Percentiles rank a stretch among this genome's conserved stretches.
Evolutionary conservation across 2,113 vertebrate species (phyloP).

Genomic region (Neofelis nebulosa): DNA sequence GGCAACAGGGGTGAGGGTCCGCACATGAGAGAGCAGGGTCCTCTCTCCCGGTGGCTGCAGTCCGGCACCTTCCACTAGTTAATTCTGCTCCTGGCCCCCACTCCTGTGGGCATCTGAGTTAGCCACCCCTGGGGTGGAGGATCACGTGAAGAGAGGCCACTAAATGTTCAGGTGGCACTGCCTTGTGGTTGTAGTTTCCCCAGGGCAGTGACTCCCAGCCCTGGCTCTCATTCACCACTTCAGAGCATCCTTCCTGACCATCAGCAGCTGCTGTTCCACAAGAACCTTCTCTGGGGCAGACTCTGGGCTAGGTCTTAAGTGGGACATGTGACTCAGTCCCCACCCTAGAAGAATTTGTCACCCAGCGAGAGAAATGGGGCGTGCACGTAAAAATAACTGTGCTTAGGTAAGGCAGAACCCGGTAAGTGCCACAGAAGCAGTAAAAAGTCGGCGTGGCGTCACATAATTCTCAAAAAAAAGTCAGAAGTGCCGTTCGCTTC

Average conservation of each 20-base stretch:
- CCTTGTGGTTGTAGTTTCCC: neutral
- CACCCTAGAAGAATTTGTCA: constrained; percentile 25
- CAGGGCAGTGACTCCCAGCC: neutral
- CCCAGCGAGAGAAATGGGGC: constrained; percentile 1
- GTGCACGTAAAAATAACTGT: constrained; percentile 33
- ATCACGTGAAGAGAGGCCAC: neutral
- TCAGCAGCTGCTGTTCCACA: neutral
- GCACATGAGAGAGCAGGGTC: accelerated
- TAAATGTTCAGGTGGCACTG: accelerated
- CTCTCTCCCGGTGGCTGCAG: neutral
- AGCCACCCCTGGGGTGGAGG: neutral
- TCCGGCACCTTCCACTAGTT: neutral
- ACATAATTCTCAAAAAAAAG: neutral
- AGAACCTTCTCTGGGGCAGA: neutral
- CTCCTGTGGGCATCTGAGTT: neutral
- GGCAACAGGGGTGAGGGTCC: neutral
- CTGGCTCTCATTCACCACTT: accelerated
- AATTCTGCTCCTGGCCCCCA: too few species aligned
- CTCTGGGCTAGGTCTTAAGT: neutral
- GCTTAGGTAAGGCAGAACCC: neutral
- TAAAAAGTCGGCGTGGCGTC: neutral
- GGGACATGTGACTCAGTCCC: neutral
- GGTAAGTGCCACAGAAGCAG: neutral
- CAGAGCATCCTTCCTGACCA: neutral
- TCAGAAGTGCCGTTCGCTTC: neutral